A percentile compares a stretch with the other conserved stretches of the same genome.
Evolutionary conservation across 2,113 vertebrate species (phyloP).

Genomic region (Propithecus coquereli): DNA sequence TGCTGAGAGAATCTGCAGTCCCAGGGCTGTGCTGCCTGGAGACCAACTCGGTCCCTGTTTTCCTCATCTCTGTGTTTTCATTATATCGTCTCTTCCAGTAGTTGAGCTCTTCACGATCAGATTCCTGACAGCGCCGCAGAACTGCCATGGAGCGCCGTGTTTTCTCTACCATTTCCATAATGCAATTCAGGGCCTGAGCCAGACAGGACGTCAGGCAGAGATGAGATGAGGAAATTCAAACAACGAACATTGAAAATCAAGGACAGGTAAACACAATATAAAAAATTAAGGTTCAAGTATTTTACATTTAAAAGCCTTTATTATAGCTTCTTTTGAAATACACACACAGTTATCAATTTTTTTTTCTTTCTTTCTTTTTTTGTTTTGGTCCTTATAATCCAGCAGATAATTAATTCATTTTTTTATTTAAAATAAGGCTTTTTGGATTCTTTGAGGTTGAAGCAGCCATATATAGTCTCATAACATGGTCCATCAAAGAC

Average conservation of each 20-base stretch:
- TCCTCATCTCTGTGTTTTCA: constrained; percentile 92
- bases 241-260: background rate
- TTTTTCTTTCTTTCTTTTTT: too few relatives aligned
- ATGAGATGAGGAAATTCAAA: background rate
- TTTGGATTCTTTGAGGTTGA: background rate
- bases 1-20: constrained; percentile 84
- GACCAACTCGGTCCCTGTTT: constrained; percentile 83
- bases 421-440: too few relatives aligned
- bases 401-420: too few relatives aligned
- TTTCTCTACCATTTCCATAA: constrained; percentile 99
- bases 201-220: background rate
- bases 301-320: constrained; percentile 13
- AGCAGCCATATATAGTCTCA: background rate
- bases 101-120: constrained; percentile 96
- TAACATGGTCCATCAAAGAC: background rate
- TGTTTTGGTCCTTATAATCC: too few relatives aligned
- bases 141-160: constrained; percentile 95
- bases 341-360: too few relatives aligned
- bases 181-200: constrained; percentile 95
- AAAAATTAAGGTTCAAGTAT: background rate
- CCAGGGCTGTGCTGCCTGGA: constrained; percentile 94
- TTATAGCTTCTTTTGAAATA: background rate
- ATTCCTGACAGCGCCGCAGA: constrained; percentile 96
- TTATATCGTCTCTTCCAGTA: constrained; percentile 94
- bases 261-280: background rate